Evolutionary conservation across 37 sponge, comb jelly and placozoan species (phyloP).

Genomic region (Geodia barretti): DNA sequence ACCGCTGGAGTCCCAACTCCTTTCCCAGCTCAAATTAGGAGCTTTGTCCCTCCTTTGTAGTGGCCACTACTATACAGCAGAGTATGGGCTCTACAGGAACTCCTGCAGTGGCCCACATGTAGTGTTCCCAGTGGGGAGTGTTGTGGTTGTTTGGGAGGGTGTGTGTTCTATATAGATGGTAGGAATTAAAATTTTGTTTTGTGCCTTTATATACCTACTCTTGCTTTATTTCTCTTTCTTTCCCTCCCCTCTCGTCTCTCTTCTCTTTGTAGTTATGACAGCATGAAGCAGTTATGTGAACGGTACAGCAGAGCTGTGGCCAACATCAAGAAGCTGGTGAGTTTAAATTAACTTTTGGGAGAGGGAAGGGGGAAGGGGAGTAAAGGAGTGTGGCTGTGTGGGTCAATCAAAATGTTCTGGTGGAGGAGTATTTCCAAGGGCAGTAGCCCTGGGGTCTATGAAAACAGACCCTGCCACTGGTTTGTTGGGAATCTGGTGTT

Average conservation of each 20-base stretch:
- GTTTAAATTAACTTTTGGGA: neutral
- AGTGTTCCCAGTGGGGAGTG: no score
- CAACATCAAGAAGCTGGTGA: constrained; percentile 86
- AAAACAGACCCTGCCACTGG: neutral
- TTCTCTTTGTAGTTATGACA: constrained; percentile 72
- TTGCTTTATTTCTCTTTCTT: no score
- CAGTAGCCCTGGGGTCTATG: neutral
- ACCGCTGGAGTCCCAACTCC: neutral
- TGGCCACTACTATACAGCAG: neutral
- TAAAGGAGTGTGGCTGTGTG: neutral
- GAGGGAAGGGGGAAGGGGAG: neutral
- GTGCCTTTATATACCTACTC: no score
- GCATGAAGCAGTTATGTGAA: constrained; percentile 93
- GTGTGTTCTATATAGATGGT: no score
- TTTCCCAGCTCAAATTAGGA: neutral
- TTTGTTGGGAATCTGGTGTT: neutral
- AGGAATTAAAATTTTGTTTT: no score
- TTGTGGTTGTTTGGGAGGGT: no score
- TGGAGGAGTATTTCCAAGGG: neutral
- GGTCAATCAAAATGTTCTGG: neutral
- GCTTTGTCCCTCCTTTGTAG: neutral
- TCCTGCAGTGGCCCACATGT: no score
- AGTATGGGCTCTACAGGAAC: no score
- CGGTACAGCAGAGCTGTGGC: constrained; percentile 85
- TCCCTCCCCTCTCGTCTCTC: no score